Evolutionary conservation across 2,113 vertebrate genomes (phyloP).

Genomic region (Micromys minutus): DNA sequence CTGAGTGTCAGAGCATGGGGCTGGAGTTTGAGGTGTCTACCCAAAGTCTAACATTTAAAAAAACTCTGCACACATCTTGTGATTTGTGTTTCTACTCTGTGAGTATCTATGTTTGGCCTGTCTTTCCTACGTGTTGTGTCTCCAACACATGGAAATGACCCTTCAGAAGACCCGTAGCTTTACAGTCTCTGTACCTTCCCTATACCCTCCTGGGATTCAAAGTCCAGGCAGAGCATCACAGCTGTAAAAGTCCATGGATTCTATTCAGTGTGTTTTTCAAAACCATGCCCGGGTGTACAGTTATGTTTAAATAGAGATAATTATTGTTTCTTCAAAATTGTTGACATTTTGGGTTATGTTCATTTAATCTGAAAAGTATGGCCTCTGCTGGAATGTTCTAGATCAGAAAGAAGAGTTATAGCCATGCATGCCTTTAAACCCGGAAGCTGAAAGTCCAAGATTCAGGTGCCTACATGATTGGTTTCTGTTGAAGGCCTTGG

Average conservation of each 20-base stretch:
- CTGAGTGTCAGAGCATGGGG: neutral
- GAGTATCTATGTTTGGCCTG: neutral
- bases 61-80: neutral
- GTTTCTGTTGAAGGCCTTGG: neutral
- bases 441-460: neutral
- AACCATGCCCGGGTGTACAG: neutral
- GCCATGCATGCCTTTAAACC: neutral
- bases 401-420: neutral
- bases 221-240: neutral
- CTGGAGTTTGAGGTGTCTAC: neutral
- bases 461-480: neutral
- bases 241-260: neutral
- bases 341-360: conserved; percentile 39
- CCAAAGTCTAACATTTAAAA: neutral
- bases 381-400: neutral
- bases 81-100: neutral
- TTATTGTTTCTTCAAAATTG: conserved; percentile 22
- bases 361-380: conserved; percentile 54
- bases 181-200: neutral
- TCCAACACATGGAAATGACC: neutral
- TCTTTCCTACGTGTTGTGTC: neutral
- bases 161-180: neutral
- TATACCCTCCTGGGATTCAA: neutral
- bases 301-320: neutral
- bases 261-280: neutral